phyloP scores from a whole-genome alignment of 2,113 vertebrate genomes.

The Motacilla tschutschensis region DNA sequence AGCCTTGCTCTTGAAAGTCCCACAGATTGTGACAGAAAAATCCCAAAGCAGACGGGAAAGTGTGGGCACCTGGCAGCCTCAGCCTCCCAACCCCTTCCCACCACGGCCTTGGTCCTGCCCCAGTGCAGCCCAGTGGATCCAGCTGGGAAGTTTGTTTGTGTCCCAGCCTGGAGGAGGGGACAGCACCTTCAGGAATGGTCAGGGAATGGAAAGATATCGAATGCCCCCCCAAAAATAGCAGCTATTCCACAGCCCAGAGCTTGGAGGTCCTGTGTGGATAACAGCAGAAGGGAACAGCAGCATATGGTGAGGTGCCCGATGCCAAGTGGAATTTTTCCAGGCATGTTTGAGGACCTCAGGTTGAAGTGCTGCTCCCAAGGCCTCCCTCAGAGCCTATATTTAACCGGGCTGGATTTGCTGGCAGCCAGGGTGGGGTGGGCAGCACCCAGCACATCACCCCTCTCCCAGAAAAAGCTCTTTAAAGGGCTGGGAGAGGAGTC shows the following conservation, averaged over 20 bases:
- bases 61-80: background rate
- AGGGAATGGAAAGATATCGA: conserved; percentile 31
- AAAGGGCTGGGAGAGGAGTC: background rate
- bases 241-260: background rate
- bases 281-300: conserved; percentile 24
- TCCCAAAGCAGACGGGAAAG: background rate
- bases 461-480: background rate
- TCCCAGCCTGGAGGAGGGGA: background rate
- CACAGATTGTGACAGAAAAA: background rate
- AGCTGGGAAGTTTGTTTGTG: background rate
- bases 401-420: conserved; percentile 28
- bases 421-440: background rate
- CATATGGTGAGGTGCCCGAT: conserved; percentile 20
- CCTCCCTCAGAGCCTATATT: conserved; percentile 36
- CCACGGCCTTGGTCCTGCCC: background rate
- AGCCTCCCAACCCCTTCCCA: background rate
- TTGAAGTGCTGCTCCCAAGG: conserved; percentile 34
- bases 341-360: conserved; percentile 4
- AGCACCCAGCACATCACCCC: background rate
- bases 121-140: background rate
- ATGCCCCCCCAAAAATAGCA: conserved; percentile 37
- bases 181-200: background rate
- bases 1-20: background rate
- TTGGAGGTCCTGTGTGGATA: background rate
- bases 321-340: conserved; percentile 47